Percentiles rank a stretch among this genome's conserved stretches.
Conservation (phyloP, 1,140 invertebrate species). For the Steinernema khuongi region DNA sequence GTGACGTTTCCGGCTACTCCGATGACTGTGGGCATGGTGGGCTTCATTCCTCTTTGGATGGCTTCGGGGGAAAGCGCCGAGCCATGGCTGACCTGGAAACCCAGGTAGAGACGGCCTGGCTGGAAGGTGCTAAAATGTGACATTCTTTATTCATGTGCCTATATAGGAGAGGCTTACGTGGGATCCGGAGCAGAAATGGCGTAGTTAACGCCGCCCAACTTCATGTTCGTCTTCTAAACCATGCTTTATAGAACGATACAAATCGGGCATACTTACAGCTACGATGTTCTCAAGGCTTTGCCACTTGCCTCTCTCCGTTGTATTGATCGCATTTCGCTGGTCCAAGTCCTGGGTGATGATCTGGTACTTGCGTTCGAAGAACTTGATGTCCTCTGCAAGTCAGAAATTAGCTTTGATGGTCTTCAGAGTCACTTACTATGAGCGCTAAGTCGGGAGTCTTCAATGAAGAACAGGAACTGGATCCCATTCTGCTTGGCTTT, state of each 20-base stretch:
- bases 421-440: not conserved
- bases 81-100: constrained; percentile 11
- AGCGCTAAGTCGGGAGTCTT: not conserved
- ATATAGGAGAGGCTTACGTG: not conserved
- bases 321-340: not conserved
- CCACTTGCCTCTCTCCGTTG: not conserved
- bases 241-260: not conserved
- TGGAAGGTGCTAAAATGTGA: not conserved
- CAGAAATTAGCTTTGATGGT: not conserved
- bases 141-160: no score
- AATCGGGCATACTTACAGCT: not conserved
- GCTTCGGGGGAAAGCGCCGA: not conserved
- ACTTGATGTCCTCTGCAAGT: not conserved
- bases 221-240: constrained; percentile 19
- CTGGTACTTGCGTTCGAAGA: not conserved
- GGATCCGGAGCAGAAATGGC: not conserved
- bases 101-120: not conserved
- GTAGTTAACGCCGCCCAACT: constrained; percentile 13
- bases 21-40: not conserved
- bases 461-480: not conserved
- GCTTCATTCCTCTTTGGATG: not conserved
- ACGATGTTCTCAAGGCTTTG: constrained; percentile 13
- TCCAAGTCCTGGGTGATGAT: constrained; percentile 16
- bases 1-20: constrained; percentile 7
- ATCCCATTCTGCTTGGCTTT: not conserved